Evolutionary conservation across 2,888 invertebrate species (phyloP).

Genomic region (Agapetus fuscipes): DNA sequence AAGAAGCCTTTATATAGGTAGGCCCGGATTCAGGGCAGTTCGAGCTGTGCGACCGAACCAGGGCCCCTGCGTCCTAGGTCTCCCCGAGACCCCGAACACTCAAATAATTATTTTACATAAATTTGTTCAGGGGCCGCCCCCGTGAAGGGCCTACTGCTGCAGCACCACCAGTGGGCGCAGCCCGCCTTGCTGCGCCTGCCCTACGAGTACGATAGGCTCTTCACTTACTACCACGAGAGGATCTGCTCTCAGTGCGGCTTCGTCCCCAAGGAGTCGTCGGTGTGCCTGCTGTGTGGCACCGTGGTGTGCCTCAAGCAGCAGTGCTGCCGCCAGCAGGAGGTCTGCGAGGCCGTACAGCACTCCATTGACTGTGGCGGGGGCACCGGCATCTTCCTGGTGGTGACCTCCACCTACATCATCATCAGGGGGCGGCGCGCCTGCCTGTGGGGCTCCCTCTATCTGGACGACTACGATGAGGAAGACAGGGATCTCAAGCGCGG

Average conservation of each 20-base stretch:
- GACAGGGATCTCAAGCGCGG: constrained; percentile 98
- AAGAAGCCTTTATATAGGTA: too few species aligned
- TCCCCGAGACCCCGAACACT: too few species aligned
- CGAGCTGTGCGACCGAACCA: too few species aligned
- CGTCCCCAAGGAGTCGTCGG: constrained; percentile 83
- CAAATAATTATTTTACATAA: too few species aligned
- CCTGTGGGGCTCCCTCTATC: constrained; percentile 94
- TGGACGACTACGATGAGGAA: constrained; percentile 97
- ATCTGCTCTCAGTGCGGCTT: constrained; percentile 82
- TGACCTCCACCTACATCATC: constrained; percentile 91
- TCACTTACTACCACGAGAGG: constrained; percentile 86
- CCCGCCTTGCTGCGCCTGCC: constrained; percentile 81
- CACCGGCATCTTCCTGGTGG: constrained; percentile 88
- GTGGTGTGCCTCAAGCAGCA: constrained; percentile 85
- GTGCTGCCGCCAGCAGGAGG: constrained; percentile 75
- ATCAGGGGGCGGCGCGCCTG: constrained; percentile 88
- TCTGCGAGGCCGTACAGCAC: constrained; percentile 88
- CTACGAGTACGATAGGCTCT: constrained; percentile 83
- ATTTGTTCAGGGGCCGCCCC: too few species aligned
- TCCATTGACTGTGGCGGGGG: constrained; percentile 92
- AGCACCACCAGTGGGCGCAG: constrained; percentile 69
- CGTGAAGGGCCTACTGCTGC: constrained; percentile 59
- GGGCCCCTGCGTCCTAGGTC: too few species aligned
- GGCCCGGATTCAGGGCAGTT: too few species aligned
- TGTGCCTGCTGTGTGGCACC: constrained; percentile 88